Conservation (phyloP, 2,797 vertebrate genomes). For the Dipus sagitta region DNA sequence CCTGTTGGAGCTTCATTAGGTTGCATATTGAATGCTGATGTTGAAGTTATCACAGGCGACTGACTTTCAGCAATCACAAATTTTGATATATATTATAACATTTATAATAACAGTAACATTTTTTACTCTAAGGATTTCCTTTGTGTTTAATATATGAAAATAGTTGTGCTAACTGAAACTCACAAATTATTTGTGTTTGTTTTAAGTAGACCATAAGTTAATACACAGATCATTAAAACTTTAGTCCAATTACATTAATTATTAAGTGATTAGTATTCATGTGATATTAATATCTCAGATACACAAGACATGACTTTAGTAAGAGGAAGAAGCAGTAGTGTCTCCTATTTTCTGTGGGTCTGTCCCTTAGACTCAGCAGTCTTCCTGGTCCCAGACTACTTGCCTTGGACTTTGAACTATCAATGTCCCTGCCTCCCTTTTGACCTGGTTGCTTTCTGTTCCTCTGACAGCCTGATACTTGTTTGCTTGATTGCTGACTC, state of each 20-base stretch:
- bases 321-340: neutral
- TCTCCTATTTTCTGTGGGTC: conserved; percentile 23
- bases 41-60: conserved; percentile 49
- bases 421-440: conserved; percentile 50
- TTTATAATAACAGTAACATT: neutral
- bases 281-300: neutral
- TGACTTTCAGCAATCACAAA: conserved; percentile 15
- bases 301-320: neutral
- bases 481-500: conserved; percentile 68
- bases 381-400: conserved; percentile 46
- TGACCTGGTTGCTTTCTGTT: conserved; percentile 60
- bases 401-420: conserved; percentile 59
- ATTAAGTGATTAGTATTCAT: neutral
- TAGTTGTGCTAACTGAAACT: neutral
- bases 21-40: conserved; percentile 16
- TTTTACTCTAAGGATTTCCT: conserved; percentile 49
- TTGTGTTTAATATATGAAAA: conserved; percentile 35
- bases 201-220: conserved; percentile 36
- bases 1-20: conserved; percentile 50
- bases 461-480: conserved; percentile 45
- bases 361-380: neutral
- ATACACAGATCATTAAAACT: conserved; percentile 42
- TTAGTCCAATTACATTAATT: conserved; percentile 47
- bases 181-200: conserved; percentile 33
- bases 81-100: neutral